Evolutionary conservation across 2,113 vertebrate genomes (phyloP).

Genomic region (Platanista minor): DNA sequence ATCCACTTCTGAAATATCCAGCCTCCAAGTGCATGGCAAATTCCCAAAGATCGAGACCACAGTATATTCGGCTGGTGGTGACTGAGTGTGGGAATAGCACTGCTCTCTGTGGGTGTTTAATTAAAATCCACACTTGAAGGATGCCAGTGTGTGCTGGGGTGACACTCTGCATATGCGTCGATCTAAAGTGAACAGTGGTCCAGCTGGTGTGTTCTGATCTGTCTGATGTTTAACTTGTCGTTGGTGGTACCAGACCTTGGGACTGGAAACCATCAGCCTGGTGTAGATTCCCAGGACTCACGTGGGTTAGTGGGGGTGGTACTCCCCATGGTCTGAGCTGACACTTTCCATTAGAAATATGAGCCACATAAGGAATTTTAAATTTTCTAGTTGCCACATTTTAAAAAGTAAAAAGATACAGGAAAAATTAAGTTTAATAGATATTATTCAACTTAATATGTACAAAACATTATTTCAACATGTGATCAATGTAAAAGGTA

Average conservation of each 20-base stretch:
- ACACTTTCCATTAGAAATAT: not conserved
- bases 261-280: not conserved
- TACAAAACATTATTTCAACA: not conserved
- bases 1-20: not conserved
- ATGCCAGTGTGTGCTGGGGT: not conserved
- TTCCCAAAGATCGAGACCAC: not conserved
- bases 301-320: no score
- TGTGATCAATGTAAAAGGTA: not conserved
- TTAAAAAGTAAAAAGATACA: not conserved
- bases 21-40: not conserved
- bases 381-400: not conserved
- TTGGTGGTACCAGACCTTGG: not conserved
- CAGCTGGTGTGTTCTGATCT: not conserved
- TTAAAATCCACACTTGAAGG: not conserved
- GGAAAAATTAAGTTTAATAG: not conserved
- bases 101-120: not conserved
- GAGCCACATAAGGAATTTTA: not conserved
- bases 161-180: rapidly evolving
- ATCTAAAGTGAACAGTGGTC: not conserved
- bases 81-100: not conserved
- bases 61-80: no score
- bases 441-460: not conserved
- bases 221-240: no score
- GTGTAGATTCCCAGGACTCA: not conserved
- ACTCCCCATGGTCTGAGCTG: no score